Conservation (phyloP, 2,797 vertebrate genomes). For the Gadopsis bispinosus region DNA sequence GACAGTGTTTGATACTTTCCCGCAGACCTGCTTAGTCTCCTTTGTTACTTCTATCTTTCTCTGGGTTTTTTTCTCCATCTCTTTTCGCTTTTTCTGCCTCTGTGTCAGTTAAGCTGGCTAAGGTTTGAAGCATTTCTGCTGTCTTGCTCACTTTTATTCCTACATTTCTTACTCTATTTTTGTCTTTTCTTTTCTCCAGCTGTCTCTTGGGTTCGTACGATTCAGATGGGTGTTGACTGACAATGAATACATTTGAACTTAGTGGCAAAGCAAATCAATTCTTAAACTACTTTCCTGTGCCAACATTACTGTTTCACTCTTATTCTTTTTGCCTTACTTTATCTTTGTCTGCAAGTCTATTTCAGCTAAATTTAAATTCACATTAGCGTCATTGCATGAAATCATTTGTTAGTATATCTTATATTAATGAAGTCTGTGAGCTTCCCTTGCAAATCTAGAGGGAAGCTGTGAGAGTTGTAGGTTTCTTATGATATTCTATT, state of each 20-base stretch:
- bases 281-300: constrained; percentile 27
- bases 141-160: constrained; percentile 24
- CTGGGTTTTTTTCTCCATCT: constrained; percentile 15
- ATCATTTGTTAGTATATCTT: constrained; percentile 7
- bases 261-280: constrained; percentile 35
- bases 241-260: constrained; percentile 43
- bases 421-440: constrained; percentile 25
- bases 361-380: constrained; percentile 26
- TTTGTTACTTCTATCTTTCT: constrained; percentile 35
- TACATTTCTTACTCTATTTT: neutral
- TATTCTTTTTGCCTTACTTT: neutral
- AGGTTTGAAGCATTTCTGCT: constrained; percentile 22
- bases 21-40: constrained; percentile 33
- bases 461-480: constrained; percentile 16
- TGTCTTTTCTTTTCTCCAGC: neutral
- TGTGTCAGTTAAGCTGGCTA: constrained; percentile 25
- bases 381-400: neutral
- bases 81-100: neutral
- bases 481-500: constrained; percentile 25
- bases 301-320: constrained; percentile 16
- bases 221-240: constrained; percentile 20
- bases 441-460: constrained; percentile 20
- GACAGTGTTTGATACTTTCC: constrained; percentile 40
- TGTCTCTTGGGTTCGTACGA: neutral
- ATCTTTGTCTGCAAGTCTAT: constrained; percentile 12